Conservation (phyloP, 2,113 vertebrate species). For the Antechinus flavipes region DNA sequence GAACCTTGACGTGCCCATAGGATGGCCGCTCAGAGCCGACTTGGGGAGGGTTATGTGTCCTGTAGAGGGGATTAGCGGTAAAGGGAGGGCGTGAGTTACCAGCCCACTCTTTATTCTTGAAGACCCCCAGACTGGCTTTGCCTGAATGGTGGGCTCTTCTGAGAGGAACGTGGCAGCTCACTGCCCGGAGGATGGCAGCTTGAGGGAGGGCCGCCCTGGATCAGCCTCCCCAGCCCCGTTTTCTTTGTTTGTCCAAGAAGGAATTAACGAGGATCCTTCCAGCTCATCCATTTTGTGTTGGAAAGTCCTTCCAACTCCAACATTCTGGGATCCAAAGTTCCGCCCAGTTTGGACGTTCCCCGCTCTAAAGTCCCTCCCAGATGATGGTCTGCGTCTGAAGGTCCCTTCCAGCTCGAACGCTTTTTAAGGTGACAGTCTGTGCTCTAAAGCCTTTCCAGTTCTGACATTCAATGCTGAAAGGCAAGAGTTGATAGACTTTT, state of each 20-base stretch:
- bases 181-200: neutral
- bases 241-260: neutral
- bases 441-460: neutral
- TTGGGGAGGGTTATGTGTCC: neutral
- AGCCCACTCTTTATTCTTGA: neutral
- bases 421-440: no score
- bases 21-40: slow-evolving; percentile 57
- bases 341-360: neutral
- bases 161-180: neutral
- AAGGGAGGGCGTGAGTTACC: neutral
- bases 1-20: neutral
- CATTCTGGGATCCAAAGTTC: neutral
- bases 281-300: neutral
- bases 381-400: neutral
- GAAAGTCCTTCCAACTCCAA: neutral
- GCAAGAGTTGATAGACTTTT: neutral
- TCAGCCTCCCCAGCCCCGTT: neutral
- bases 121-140: neutral
- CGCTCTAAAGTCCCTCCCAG: neutral
- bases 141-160: neutral
- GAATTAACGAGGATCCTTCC: neutral
- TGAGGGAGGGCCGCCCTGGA: neutral
- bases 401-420: neutral
- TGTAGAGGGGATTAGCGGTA: neutral
- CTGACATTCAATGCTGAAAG: neutral